Evolutionary conservation across 2,888 invertebrate genomes (phyloP), one percentile per base, ranked within the genome.

Genomic region (Brachypalpus laphriformis): DNA sequence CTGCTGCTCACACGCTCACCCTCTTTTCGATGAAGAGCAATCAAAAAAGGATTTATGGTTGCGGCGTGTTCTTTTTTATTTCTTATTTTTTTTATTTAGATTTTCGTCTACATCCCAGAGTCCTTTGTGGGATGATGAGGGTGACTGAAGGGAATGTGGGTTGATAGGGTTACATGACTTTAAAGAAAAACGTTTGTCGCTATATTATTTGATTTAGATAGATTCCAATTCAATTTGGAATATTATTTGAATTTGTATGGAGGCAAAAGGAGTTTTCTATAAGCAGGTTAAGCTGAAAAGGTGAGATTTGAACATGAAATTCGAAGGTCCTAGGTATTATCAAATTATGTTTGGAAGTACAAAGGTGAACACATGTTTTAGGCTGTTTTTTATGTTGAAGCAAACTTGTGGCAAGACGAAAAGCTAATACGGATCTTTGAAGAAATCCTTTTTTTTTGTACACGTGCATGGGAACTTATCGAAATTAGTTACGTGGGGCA

Each of bases 11-110:
- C 9, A 34, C 9, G 8, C 54, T 40, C 6, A 9, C 16, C 20
- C n/a, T 22, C 6, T 9, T 54, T 68, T 68, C 66, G 68, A 68
- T 68, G 54, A 54, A 25, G 68, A 42, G 25, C 54, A 68, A 56
- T 68, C 68, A 68, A 56, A 68, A 56, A 54, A 14, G 68, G 68
- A 68, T 68, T 68, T 68, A 68, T 54, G 54, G n/a, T 31, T 56
- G 16, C n/a, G n/a, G 16, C n/a, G n/a, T 14, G 14, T 40, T 40
- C n/a, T 1, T 40, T 14, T 25, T 2, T 25, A 25, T 25, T 25
- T 25, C 5, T 25, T 25, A 4, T 25, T 25, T 25, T 34, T 34
- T 11, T 34, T 40, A 40, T 14, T 40, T 14, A 40, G 14, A 40
- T 40, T 40, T 40, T 14, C 37, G n/a, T 0, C 2, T 3, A n/a